Evolutionary conservation across 2,113 vertebrate species (phyloP).

Genomic region (Psittacula cyanocephala): DNA sequence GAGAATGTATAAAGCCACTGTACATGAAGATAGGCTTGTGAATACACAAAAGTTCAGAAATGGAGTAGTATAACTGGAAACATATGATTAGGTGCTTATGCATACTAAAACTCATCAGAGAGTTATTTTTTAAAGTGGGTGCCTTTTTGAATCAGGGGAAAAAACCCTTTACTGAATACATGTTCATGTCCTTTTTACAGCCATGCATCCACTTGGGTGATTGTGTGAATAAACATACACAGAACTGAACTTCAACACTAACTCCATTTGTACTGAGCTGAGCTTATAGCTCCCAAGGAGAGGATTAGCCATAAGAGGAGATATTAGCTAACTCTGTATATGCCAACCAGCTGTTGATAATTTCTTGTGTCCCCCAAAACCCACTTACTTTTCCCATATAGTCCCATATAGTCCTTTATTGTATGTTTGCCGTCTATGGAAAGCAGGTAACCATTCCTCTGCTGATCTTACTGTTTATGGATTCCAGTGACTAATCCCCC

Average conservation of each 20-base stretch:
- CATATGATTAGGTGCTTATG: background rate
- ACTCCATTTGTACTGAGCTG: background rate
- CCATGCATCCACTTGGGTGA: background rate
- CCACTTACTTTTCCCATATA: background rate
- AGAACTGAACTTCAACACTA: background rate
- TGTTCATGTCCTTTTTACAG: background rate
- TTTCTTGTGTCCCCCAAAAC: background rate
- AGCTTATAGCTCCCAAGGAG: background rate
- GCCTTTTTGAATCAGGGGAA: background rate
- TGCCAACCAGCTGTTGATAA: background rate
- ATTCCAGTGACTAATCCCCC: background rate
- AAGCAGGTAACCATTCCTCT: background rate
- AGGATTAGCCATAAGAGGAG: background rate
- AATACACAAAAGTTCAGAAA: slow-evolving; percentile 11
- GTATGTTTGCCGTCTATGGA: background rate
- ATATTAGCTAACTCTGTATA: background rate
- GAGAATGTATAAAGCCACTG: background rate
- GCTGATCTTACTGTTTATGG: background rate
- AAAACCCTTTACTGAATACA: background rate
- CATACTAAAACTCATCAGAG: background rate
- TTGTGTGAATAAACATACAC: background rate
- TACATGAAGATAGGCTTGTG: background rate
- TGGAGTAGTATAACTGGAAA: background rate
- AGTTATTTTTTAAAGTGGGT: background rate
- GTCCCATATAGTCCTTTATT: background rate